These are phyloP conservation scores for Pseudois nayaur DNA, from an alignment of 2,113 vertebrate genomes.

Conservation along the genomic window DNA sequence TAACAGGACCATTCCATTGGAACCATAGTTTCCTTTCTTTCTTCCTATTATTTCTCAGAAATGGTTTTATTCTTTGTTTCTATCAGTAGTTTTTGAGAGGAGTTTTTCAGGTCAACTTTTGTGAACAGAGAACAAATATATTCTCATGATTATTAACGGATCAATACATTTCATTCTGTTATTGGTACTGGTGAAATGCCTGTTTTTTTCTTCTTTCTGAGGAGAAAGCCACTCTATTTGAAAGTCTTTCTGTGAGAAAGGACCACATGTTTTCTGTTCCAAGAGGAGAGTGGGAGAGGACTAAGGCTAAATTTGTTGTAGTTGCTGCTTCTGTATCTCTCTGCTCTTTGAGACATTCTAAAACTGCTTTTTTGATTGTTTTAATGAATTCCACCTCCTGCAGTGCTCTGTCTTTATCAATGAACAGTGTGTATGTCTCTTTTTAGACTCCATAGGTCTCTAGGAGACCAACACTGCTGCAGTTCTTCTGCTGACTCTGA, in stretches of 20 bases:
- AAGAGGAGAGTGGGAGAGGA: background rate
- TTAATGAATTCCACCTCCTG: background rate
- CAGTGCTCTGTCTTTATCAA: background rate
- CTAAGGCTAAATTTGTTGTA: background rate
- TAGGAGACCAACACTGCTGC: background rate
- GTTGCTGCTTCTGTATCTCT: background rate
- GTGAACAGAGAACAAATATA: background rate
- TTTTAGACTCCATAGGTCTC: background rate
- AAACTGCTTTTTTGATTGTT: background rate
- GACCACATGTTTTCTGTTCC: background rate
- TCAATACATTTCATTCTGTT: background rate
- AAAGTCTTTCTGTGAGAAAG: background rate
- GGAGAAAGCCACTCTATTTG: background rate
- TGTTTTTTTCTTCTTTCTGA: background rate
- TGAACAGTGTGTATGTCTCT: background rate
- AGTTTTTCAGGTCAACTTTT: constrained; percentile 5
- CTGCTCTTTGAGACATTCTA: background rate
- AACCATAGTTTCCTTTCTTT: background rate
- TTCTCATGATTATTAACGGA: background rate
- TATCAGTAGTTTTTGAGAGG: background rate
- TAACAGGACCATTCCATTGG: background rate
- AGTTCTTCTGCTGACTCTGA: background rate
- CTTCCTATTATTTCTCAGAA: background rate
- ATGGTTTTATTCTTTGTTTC: constrained; percentile 1
- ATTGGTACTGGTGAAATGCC: background rate